Base-by-base conservation (phyloP, 2,888 invertebrate genomes). In the Oligia latruncula region DNA sequence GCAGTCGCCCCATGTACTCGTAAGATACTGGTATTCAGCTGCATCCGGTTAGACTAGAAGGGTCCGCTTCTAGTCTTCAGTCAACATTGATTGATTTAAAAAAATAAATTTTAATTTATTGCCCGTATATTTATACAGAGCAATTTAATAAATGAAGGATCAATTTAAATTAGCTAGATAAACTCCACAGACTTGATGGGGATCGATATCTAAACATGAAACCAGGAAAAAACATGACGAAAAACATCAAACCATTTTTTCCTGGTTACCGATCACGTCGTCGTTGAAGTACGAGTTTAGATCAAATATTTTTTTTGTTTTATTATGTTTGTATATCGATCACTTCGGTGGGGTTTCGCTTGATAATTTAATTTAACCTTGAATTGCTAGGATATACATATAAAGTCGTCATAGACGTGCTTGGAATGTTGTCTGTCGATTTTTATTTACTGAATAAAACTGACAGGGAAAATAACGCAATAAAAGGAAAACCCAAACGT, bases 361-460 rank as follows among this genome's bases (percentile, higher is more conserved):
- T 29, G 46, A 13, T 49, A 49, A 20, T 70, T 70, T 70, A 20
- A 29, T 70, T 52, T 23, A 13, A 43, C 4, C 0, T 52, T 70
- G 52, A 29, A 8, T 52, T 35, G 29, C 8, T 35, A 4, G 20
- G 20, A 49, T 68, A 8, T 20, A 35, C 35, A 35, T 35, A 20
- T 23, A 52, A 66, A 80, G 17, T 29, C 4, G 11, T 3, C 35
- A 80, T 43, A 46, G 46, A 49, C 4, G 4, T 55, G 3, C 15
- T 8, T 23, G 5, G 4, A 77, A 40, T 46, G 17, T 55, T 66
- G 23, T 60, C 43, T 13, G 6, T 81, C 11, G 15, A 52, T 46
- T 77, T 55, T 64, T 29, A 46, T 55, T 82, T 49, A 64, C 40
- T 82, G 35, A 6, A 65, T 58, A 49, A 58, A 58, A 29, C 40